Percentiles rank a stretch among this genome's conserved stretches.
Conservation (phyloP, 1,140 invertebrate genomes). For the Trachymyrmex cornetzi region DNA sequence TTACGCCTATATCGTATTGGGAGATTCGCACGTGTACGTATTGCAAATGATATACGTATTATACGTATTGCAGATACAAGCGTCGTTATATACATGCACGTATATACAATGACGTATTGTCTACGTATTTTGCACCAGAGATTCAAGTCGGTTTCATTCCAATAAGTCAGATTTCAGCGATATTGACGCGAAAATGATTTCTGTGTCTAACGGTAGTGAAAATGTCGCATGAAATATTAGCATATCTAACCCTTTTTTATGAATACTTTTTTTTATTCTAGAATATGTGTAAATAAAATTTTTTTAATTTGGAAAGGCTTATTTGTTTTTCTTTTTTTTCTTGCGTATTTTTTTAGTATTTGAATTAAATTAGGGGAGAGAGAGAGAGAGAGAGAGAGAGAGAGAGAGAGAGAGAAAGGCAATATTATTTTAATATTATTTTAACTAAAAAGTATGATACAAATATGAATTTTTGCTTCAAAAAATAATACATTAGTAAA, state of each 20-base stretch:
- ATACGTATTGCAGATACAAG: constrained; percentile 4
- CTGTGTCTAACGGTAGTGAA: not conserved
- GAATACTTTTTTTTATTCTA: too few relatives aligned
- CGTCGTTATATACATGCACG: not conserved
- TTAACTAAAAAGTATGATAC: not conserved
- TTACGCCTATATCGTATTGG: constrained; percentile 34
- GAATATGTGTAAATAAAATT: too few relatives aligned
- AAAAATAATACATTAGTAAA: not conserved
- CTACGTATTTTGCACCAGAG: constrained; percentile 10
- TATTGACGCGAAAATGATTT: not conserved
- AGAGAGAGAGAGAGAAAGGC: too few relatives aligned
- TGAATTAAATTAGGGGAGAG: too few relatives aligned
- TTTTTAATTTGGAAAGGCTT: too few relatives aligned
- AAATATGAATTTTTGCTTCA: not conserved
- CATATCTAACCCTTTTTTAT: too few relatives aligned
- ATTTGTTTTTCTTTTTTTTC: too few relatives aligned
- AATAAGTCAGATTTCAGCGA: not conserved
- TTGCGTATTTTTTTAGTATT: too few relatives aligned
- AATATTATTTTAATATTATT: too few relatives aligned
- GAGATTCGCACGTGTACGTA: not conserved
- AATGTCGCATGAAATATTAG: not conserved
- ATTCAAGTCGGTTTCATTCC: not conserved
- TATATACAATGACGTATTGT: not conserved
- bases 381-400: too few relatives aligned
- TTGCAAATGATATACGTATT: constrained; percentile 27